Conservation (phyloP, 2,888 invertebrate genomes). For the Fragum fragum region DNA sequence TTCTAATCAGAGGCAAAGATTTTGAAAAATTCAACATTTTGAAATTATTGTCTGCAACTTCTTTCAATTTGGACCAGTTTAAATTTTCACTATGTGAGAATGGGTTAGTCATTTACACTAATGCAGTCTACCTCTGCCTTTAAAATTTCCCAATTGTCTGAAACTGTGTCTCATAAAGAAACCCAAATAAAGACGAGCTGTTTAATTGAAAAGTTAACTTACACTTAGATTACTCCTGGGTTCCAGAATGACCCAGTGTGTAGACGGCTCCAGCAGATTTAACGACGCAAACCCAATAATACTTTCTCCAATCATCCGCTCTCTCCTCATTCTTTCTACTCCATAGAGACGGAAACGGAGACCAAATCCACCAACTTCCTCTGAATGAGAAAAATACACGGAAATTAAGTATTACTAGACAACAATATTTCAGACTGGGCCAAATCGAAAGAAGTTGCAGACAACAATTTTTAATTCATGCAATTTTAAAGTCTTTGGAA, state of each 20-base stretch:
- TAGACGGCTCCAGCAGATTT: constrained; percentile 96
- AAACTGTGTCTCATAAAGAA: not conserved
- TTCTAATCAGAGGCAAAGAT: no score
- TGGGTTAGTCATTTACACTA: no score
- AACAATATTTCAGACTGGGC: not conserved
- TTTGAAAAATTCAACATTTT: no score
- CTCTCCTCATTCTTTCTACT: constrained; percentile 96
- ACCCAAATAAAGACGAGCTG: not conserved
- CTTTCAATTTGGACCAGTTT: no score
- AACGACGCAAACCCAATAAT: constrained; percentile 96
- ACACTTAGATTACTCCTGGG: constrained; percentile 87
- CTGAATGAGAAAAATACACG: constrained; percentile 86
- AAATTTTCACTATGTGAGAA: no score
- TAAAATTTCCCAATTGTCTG: not conserved
- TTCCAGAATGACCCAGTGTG: constrained; percentile 95
- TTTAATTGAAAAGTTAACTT: constrained; percentile 60
- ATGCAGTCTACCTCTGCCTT: no score
- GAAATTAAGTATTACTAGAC: not conserved
- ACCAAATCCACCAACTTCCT: constrained; percentile 97
- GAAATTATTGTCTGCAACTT: no score
- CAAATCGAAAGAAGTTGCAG: no score
- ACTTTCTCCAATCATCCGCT: constrained; percentile 96
- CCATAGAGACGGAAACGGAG: constrained; percentile 96
- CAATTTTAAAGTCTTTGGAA: no score
- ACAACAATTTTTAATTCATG: no score